Percentiles rank a stretch among this genome's conserved stretches.
Evolutionary conservation across 2,888 invertebrate species (phyloP).

Genomic region (Lycaena phlaeas): DNA sequence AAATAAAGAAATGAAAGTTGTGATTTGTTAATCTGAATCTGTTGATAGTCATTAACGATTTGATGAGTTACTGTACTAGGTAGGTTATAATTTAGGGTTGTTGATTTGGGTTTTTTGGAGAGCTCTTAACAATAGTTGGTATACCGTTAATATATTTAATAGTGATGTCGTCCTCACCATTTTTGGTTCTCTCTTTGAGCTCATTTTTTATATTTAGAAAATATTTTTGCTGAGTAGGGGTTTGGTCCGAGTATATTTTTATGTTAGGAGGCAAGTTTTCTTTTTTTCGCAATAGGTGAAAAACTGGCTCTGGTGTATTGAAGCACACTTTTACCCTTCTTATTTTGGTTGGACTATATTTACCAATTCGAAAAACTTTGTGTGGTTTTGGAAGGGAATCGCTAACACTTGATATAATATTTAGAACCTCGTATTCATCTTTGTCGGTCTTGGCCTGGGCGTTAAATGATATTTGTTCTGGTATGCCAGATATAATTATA

Average conservation of each 20-base stretch:
- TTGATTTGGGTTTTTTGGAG: slow-evolving; percentile 10
- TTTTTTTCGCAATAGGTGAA: slow-evolving; percentile 12
- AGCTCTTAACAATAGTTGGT: slow-evolving; percentile 9
- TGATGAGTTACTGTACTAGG: slow-evolving; percentile 9
- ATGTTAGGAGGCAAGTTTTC: background rate
- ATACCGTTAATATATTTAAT: slow-evolving; percentile 12
- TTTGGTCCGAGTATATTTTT: slow-evolving; percentile 12
- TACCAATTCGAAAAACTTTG: slow-evolving; percentile 13
- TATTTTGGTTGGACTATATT: slow-evolving; percentile 7
- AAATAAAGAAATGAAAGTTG: slow-evolving; percentile 2
- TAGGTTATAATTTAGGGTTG: background rate
- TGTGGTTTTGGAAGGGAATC: slow-evolving; percentile 9
- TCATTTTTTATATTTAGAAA: slow-evolving; percentile 8
- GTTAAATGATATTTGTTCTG: slow-evolving; percentile 5
- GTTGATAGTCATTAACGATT: slow-evolving; percentile 6
- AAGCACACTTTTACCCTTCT: slow-evolving; percentile 14
- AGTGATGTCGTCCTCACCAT: slow-evolving; percentile 11
- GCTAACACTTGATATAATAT: slow-evolving; percentile 3
- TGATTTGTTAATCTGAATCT: background rate
- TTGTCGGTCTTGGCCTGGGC: background rate
- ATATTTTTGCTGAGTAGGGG: slow-evolving; percentile 6
- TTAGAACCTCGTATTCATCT: slow-evolving; percentile 10
- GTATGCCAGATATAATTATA: slow-evolving; percentile 4
- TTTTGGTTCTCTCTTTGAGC: slow-evolving; percentile 1
- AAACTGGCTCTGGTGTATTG: slow-evolving; percentile 6